A percentile compares a stretch with the other conserved stretches of the same genome.
These are phyloP conservation scores for Stylophora pistillata DNA, from an alignment of 64 coral and sea anemone genomes.

Conservation along the genomic window DNA sequence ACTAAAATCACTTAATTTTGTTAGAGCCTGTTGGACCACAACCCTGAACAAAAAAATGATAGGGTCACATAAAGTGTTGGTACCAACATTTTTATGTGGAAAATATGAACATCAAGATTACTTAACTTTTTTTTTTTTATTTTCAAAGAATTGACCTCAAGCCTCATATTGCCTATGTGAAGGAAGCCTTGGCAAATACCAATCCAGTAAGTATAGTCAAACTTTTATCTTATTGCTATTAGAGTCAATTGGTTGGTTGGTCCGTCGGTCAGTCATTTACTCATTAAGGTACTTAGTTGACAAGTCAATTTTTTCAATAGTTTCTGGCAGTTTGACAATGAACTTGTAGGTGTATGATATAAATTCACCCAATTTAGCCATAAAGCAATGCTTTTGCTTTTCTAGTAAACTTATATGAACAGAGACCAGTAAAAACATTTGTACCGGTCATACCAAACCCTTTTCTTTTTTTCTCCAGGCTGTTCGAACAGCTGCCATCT, in stretches of 20 bases:
- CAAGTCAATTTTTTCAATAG: too few species aligned
- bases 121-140: background rate
- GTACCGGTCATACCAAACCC: background rate
- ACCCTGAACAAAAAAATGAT: too few species aligned
- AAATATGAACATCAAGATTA: background rate
- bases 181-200: conserved; percentile 86
- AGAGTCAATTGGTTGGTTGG: background rate
- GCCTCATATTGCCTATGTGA: conserved; percentile 88
- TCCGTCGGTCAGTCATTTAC: background rate
- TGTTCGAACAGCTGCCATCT: conserved; percentile 74
- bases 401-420: background rate
- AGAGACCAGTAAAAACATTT: background rate
- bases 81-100: background rate
- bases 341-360: too few species aligned
- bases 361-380: too few species aligned
- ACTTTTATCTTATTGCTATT: background rate
- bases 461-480: conserved; percentile 34
- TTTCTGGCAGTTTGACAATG: too few species aligned
- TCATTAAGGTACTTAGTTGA: background rate
- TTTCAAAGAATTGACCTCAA: conserved; percentile 91
- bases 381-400: too few species aligned
- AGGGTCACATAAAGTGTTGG: too few species aligned
- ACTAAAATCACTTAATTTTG: too few species aligned
- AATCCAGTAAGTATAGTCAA: conserved; percentile 76
- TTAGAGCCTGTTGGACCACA: too few species aligned